phyloP scores from a whole-genome alignment of 2,113 vertebrate genomes.

The Prinia subflava region DNA sequence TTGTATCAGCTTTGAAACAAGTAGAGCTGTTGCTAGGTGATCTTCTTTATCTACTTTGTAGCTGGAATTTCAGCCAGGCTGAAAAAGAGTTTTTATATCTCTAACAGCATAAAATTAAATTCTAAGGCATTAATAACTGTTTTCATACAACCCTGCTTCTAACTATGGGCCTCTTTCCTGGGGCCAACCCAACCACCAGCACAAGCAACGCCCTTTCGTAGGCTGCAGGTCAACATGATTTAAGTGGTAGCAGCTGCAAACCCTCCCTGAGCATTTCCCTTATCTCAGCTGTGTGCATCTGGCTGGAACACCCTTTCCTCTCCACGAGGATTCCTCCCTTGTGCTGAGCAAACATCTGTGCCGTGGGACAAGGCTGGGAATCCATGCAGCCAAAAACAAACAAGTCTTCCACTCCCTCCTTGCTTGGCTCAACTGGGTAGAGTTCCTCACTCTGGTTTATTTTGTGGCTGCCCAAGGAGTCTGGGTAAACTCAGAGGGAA shows the following conservation, averaged over 20 bases:
- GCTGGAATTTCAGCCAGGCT: not conserved
- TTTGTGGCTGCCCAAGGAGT: not conserved
- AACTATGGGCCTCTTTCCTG: not conserved
- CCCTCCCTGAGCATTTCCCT: not conserved
- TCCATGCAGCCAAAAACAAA: fast-evolving
- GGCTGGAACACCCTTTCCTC: not conserved
- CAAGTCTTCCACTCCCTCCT: not conserved
- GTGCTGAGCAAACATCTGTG: not conserved
- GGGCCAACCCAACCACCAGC: not conserved
- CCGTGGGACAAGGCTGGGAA: not conserved
- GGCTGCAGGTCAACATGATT: not conserved
- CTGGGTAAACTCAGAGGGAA: not conserved
- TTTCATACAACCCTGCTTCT: not conserved
- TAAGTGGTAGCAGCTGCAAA: not conserved
- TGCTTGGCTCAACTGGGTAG: not conserved
- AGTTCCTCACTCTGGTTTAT: not conserved
- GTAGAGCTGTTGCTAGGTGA: conserved; percentile 17
- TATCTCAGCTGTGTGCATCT: not conserved
- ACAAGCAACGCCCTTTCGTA: fast-evolving
- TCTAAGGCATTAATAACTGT: not conserved
- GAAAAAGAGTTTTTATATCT: not conserved
- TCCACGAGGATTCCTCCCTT: not conserved
- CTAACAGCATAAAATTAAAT: not conserved
- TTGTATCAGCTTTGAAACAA: not conserved
- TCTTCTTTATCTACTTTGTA: not conserved